Base-by-base conservation (phyloP, 2,113 vertebrate genomes). In the Bettongia penicillata region DNA sequence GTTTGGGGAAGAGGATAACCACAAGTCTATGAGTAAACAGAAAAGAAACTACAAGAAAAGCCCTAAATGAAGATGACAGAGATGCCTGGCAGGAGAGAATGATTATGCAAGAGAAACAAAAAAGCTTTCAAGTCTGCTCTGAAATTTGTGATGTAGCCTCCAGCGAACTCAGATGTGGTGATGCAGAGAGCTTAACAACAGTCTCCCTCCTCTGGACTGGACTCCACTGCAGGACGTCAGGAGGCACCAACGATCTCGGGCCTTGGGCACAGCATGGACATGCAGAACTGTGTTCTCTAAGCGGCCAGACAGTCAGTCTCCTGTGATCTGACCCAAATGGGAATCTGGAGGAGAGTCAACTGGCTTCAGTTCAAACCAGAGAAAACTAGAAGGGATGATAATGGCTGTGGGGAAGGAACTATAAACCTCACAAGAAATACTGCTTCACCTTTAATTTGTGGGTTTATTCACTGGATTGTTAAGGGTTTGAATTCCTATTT, bases 321-420 rank as follows among this genome's bases (percentile, higher is more conserved):
- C 97, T 94, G 96, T 97, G 97, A 98, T 93, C 94, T 97, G 97
- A 97, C 93, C 96, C 49, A 96, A 95, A 95, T 94, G 96, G 93
- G 95, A 97, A 95, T 93, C 97, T 98, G 98, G 98, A 98, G 84
- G 51, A 90, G 49, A 57, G 91, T 96, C 97, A 98, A 37, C 91
- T 98, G 98, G 98, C 94, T 91, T 94, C 51, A 8, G n/a, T 92
- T 97, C 97, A 98, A 95, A 95, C 90, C 91, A 97, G 96, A 97
- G 49, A 96, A n/a, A 93, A 95, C 61, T 47, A 22, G 95, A 96
- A 97, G 92, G 43, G 96, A 98, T 95, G 90, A 77, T 93, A 89
- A 48, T 28, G 93, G 95, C 84, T 22, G 14, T 43, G 25, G 50
- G 55, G 53, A 84, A 89, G 91, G 90, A 92, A 84, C 43, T 68